phyloP scores from a whole-genome alignment of 2,888 invertebrate genomes.

The Scaptomyza cyrtandrae region DNA sequence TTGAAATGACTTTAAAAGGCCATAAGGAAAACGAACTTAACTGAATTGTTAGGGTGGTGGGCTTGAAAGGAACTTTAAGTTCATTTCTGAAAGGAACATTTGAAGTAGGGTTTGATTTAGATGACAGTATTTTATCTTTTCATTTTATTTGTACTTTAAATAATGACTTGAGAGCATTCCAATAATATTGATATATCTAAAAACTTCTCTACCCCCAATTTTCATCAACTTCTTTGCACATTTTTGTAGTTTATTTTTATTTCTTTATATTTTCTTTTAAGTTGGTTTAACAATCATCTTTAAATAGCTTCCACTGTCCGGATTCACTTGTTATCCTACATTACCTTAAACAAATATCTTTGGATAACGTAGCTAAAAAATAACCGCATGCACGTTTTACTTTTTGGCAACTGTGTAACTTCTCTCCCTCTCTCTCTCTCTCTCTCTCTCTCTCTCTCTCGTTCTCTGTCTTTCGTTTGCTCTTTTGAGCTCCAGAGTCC shows the following conservation, averaged over 20 bases:
- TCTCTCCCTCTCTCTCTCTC: neutral
- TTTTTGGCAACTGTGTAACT: slow-evolving; percentile 16
- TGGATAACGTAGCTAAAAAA: slow-evolving; percentile 35
- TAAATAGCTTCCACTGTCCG: slow-evolving; percentile 11
- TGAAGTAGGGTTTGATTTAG: neutral
- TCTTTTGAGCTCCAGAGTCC: neutral
- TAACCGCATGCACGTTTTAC: slow-evolving; percentile 46
- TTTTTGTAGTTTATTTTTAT: no score
- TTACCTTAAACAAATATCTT: slow-evolving; percentile 52
- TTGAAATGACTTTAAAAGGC: slow-evolving; percentile 4
- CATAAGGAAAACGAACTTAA: slow-evolving; percentile 10
- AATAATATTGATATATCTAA: no score
- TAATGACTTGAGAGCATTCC: no score
- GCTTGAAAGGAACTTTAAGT: neutral
- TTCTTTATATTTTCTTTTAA: no score
- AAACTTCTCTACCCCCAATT: no score
- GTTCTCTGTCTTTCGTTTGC: no score
- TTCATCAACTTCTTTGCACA: no score
- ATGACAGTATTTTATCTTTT: no score
- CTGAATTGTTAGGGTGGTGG: neutral
- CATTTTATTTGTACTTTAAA: no score
- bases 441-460: neutral
- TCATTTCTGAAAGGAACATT: neutral
- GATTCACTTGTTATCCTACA: slow-evolving; percentile 48
- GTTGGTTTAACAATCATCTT: slow-evolving; percentile 8